These are phyloP conservation scores for Tyrannus savana DNA, from an alignment of 2,113 vertebrate species.

Conservation along the genomic window DNA sequence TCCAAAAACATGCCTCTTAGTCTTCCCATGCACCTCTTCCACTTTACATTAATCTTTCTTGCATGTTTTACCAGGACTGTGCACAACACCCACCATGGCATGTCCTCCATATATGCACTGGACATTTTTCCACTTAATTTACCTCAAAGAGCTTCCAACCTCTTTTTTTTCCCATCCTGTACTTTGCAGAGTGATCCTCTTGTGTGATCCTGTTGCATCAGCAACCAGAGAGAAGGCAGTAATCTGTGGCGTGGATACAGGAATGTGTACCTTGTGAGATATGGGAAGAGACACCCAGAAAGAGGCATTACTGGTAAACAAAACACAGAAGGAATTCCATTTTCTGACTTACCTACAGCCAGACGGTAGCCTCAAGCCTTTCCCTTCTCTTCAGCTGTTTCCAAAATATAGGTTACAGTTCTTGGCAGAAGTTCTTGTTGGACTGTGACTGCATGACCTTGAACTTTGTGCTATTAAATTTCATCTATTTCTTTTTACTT, in stretches of 20 bases:
- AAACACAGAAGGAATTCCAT: neutral
- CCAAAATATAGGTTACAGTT: neutral
- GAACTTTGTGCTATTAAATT: constrained; percentile 18
- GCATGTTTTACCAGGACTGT: neutral
- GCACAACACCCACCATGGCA: accelerated
- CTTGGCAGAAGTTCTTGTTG: neutral
- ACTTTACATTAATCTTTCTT: neutral
- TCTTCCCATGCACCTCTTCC: accelerated
- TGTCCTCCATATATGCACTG: neutral
- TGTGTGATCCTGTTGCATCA: neutral
- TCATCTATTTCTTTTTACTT: neutral
- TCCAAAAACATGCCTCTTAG: neutral
- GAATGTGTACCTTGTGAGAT: neutral
- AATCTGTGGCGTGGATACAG: neutral
- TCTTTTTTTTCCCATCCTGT: neutral
- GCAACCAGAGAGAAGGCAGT: neutral
- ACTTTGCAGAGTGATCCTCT: neutral
- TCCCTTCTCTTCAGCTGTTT: neutral
- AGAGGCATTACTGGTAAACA: neutral
- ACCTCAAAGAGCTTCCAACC: neutral
- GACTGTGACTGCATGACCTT: neutral
- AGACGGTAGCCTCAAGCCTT: neutral
- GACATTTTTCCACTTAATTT: neutral
- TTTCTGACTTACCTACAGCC: neutral
- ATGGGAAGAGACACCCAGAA: neutral